Evolutionary conservation across 2,888 invertebrate genomes (phyloP), one percentile per base, ranked within the genome.

Genomic region (Eustalomyia histrio): DNA sequence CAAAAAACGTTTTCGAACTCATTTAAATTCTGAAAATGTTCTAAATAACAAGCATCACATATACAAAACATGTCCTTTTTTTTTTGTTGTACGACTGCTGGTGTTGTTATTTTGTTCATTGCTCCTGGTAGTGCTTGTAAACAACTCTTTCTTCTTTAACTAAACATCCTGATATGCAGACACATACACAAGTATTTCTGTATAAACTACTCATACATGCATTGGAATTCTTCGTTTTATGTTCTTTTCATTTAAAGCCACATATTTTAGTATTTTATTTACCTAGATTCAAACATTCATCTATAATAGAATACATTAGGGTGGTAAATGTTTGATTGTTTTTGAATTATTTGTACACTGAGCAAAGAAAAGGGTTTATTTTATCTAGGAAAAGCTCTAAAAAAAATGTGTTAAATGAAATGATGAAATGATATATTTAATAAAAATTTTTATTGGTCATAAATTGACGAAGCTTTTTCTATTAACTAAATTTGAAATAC

Each of bases 11-110:
- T 65, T 60, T 16, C 3, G 68, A 68, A 68, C 64, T 76, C 58
- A 80, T 80, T 80, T 73, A 64, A 73, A 80, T 76, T 76, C 76
- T 35, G 43, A 14, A 63, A 76, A 73, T 33, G 68, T 73, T 68
- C 21, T 14, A 68, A 64, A 58, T 68, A 76, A 80, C 68, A 72
- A 80, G 76, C 64, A 73, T 60, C 73, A 76, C 72, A 76, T 72
- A 67, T 39, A 76, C 63, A 63, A 72, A 50, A 67, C 65, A 75
- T 61, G 53, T 60, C 52, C 33, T 72, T 57, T 69, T 14, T 29
- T 50, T n/a, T 1, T 0, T n/a, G 43, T 7, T 2, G 6, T n/a
- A 14, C n/a, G 12, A 14, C n/a, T 14, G 43, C n/a, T 47, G 43
- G 12, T 47, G 43, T n/a, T 47, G 43, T 47, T 47, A 14, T 47